phyloP scores from a whole-genome alignment of 2,888 invertebrate genomes.

The Dusona sp. region DNA sequence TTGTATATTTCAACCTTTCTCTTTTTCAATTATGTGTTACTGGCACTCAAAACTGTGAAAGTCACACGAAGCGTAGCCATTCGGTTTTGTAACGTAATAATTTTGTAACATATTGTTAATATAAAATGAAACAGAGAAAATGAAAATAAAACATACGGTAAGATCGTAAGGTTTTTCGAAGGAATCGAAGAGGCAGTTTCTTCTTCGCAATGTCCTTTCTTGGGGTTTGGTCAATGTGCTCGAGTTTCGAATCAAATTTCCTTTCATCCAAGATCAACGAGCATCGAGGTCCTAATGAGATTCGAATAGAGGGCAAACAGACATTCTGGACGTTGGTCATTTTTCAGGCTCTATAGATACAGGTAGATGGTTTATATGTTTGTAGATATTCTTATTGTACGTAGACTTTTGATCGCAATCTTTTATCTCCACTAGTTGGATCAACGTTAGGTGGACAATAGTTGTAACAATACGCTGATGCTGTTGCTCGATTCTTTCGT shows the following conservation, averaged over 20 bases:
- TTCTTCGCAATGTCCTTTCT: conserved; percentile 36
- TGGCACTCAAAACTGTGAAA: no score
- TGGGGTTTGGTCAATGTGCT: conserved; percentile 33
- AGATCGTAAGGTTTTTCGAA: not conserved
- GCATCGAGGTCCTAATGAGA: conserved; percentile 63
- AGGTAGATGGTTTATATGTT: not conserved
- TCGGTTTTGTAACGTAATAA: not conserved
- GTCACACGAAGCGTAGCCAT: no score
- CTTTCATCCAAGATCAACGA: conserved; percentile 57
- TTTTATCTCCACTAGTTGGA: conserved; percentile 65
- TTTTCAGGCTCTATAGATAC: conserved; percentile 26
- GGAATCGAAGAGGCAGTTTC: conserved; percentile 21
- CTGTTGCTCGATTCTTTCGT: conserved; percentile 31
- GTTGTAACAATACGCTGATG: conserved; percentile 67
- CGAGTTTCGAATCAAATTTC: conserved; percentile 65
- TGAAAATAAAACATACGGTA: conserved; percentile 10
- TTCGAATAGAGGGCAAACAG: conserved; percentile 58
- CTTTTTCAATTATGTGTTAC: no score
- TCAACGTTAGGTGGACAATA: conserved; percentile 63
- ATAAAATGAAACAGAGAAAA: not conserved
- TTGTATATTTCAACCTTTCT: not conserved
- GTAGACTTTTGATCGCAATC: conserved; percentile 71
- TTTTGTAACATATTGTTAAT: not conserved
- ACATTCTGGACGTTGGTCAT: conserved; percentile 69
- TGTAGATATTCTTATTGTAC: conserved; percentile 1